Evolutionary conservation across 2,113 vertebrate genomes (phyloP).

Genomic region (Saiga tatarica): DNA sequence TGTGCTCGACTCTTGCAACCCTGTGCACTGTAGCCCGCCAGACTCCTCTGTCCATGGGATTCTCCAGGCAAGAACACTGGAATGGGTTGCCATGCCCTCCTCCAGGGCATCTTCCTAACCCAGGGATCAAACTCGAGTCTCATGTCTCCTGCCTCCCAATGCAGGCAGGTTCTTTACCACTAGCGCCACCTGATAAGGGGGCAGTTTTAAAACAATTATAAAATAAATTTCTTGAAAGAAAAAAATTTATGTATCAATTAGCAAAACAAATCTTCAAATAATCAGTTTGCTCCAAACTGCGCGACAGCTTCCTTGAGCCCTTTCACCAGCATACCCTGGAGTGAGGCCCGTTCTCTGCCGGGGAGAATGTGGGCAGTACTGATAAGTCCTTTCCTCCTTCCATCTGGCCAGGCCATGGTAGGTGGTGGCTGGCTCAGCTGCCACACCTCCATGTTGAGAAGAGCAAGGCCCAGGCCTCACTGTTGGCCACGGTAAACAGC

Average conservation of each 20-base stretch:
- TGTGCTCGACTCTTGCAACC: not conserved
- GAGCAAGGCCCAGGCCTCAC: not conserved
- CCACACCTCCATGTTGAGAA: not conserved
- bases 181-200: not conserved
- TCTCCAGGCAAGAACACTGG: not conserved
- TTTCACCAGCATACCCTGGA: not conserved
- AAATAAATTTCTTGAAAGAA: not conserved
- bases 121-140: not conserved
- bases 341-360: not conserved
- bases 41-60: not conserved
- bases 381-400: not conserved
- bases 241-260: not conserved
- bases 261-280: not conserved
- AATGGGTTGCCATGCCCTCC: not conserved
- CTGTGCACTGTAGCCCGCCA: not conserved
- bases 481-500: not conserved
- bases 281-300: not conserved
- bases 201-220: not conserved
- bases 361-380: not conserved
- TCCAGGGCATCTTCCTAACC: not conserved
- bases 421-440: not conserved
- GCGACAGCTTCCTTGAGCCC: not conserved
- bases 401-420: not conserved
- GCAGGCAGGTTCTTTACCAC: not conserved
- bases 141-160: not conserved